Evolutionary conservation across 2,888 invertebrate genomes (phyloP).

Genomic region (Oscheius sp.): DNA sequence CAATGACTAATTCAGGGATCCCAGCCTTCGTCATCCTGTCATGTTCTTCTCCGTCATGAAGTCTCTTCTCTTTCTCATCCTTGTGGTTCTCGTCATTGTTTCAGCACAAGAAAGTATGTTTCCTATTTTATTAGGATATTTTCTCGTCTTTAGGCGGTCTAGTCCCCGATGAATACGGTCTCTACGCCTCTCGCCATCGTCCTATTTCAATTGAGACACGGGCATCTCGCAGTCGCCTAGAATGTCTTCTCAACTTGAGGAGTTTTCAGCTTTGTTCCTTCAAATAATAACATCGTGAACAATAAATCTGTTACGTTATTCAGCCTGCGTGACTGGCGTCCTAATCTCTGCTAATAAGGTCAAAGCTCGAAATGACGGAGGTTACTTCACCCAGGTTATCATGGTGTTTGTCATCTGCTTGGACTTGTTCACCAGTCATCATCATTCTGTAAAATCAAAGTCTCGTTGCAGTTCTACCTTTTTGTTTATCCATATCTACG

Average conservation of each 20-base stretch:
- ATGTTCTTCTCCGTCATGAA: slow-evolving; percentile 9
- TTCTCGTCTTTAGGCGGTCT: neutral
- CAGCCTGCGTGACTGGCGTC: too few relatives aligned
- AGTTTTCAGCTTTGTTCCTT: slow-evolving; percentile 50
- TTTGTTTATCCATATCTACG: too few relatives aligned
- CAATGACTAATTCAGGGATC: neutral
- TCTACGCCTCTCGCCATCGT: slow-evolving; percentile 11
- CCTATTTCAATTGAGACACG: slow-evolving; percentile 45
- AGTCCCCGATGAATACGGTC: neutral
- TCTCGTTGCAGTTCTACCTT: too few relatives aligned
- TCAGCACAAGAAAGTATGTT: slow-evolving; percentile 27
- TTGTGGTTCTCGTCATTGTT: slow-evolving; percentile 3
- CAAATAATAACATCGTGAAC: neutral
- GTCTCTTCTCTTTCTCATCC: slow-evolving; percentile 10
- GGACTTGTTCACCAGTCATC: too few relatives aligned
- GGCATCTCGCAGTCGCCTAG: slow-evolving; percentile 40
- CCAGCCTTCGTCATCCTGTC: neutral
- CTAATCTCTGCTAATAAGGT: too few relatives aligned
- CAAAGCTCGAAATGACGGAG: too few relatives aligned
- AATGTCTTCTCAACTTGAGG: slow-evolving; percentile 51
- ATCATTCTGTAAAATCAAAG: too few relatives aligned
- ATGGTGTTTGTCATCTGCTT: too few relatives aligned
- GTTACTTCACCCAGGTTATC: too few relatives aligned
- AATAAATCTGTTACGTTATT: too few relatives aligned
- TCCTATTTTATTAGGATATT: neutral